Percentiles rank a stretch among this genome's conserved stretches.
Evolutionary conservation across 1,140 invertebrate species (phyloP).

Genomic region (silkworm (Bombyx mori)): ASM3026992v2 NC_085129.1:7953001-7953500

Average conservation of each 20-base stretch:
- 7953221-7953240: too few relatives aligned
- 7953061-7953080: too few relatives aligned
- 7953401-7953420: slow-evolving; percentile 38
- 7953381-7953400: slow-evolving; percentile 35
- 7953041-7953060: too few relatives aligned
- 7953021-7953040: too few relatives aligned
- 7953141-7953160: too few relatives aligned
- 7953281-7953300: slow-evolving; percentile 63
- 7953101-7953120: too few relatives aligned
- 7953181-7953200: too few relatives aligned
- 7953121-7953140: too few relatives aligned
- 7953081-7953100: too few relatives aligned
- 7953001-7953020: too few relatives aligned
- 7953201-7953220: too few relatives aligned
- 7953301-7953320: slow-evolving; percentile 52
- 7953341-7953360: slow-evolving; percentile 45
- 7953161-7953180: too few relatives aligned
- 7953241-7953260: slow-evolving; percentile 19
- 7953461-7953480: not conserved
- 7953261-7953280: slow-evolving; percentile 47
- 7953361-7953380: slow-evolving; percentile 44
- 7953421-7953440: slow-evolving; percentile 12
- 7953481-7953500: not conserved
- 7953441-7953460: not conserved
- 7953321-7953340: slow-evolving; percentile 61